Conservation (phyloP, 2,797 vertebrate genomes). For the Margarornis squamiger region DNA sequence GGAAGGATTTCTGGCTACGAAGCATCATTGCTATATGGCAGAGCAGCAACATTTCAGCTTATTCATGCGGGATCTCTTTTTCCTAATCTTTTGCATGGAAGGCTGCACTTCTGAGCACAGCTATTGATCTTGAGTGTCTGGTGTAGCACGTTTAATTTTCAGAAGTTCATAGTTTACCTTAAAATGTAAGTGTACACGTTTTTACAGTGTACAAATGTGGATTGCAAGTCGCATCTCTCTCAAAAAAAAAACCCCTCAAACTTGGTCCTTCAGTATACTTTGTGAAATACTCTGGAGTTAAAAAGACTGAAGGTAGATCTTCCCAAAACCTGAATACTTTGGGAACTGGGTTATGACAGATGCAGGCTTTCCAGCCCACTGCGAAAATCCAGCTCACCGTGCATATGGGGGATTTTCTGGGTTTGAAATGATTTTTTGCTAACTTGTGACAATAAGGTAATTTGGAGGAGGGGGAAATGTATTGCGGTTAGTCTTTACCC, state of each 20-base stretch:
- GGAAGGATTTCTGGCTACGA: not conserved
- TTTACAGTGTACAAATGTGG: not conserved
- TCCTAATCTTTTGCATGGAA: not conserved
- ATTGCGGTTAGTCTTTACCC: not conserved
- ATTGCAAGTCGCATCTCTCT: not conserved
- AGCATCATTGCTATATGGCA: accelerated
- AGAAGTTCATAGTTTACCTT: not conserved
- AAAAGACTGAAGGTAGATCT: not conserved
- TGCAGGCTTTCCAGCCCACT: not conserved
- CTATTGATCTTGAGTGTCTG: not conserved
- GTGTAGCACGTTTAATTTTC: not conserved
- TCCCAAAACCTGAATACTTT: not conserved
- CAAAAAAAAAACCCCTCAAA: not conserved
- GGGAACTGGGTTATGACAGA: not conserved
- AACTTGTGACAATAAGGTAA: not conserved
- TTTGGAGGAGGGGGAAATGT: not conserved
- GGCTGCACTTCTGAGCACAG: not conserved
- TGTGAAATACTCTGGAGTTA: not conserved
- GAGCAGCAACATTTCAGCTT: not conserved
- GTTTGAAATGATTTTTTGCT: not conserved
- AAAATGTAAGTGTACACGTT: not conserved
- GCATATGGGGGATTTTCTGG: not conserved
- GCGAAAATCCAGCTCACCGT: not conserved
- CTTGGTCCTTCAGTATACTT: not conserved
- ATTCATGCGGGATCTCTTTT: not conserved